Percentiles rank a stretch among this genome's conserved stretches.
These are phyloP conservation scores for Gadus chalcogrammus DNA, from an alignment of 2,113 vertebrate genomes.

Conservation along the genomic window DNA sequence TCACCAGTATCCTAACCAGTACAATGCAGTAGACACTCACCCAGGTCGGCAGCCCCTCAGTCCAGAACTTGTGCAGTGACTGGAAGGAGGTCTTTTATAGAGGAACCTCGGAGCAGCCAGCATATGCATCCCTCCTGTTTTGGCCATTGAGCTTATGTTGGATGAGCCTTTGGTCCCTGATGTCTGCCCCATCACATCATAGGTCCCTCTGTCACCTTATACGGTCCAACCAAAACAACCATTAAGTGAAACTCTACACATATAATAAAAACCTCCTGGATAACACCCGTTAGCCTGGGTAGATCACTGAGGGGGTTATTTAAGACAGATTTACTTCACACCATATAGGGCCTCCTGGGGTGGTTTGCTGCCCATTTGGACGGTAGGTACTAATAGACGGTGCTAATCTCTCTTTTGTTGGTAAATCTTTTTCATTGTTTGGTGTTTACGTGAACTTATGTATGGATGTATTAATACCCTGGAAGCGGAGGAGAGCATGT, in stretches of 20 bases:
- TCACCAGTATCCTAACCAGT: neutral
- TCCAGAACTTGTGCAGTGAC: constrained; percentile 32
- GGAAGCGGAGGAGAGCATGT: constrained; percentile 11
- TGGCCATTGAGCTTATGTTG: constrained; percentile 57
- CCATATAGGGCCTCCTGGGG: no score
- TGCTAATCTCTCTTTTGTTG: no score
- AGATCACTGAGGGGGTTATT: neutral
- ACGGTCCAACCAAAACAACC: constrained; percentile 30
- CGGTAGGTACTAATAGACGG: no score
- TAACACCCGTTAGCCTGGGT: neutral
- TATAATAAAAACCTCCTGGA: constrained; percentile 9
- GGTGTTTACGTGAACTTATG: no score
- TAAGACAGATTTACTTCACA: neutral
- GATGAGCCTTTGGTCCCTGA: constrained; percentile 46
- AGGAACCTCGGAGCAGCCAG: constrained; percentile 36
- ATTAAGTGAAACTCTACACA: constrained; percentile 20
- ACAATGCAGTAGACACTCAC: constrained; percentile 45
- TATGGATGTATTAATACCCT: no score
- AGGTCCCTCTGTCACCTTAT: constrained; percentile 48
- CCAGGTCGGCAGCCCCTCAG: constrained; percentile 48
- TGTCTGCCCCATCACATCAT: constrained; percentile 42
- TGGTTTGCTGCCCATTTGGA: no score
- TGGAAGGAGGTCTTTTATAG: constrained; percentile 62
- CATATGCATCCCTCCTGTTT: constrained; percentile 49
- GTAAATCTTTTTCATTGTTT: no score